Percentiles rank a stretch among this genome's conserved stretches.
Evolutionary conservation across 2,888 invertebrate species (phyloP).

Genomic region (Nomada fucata): DNA sequence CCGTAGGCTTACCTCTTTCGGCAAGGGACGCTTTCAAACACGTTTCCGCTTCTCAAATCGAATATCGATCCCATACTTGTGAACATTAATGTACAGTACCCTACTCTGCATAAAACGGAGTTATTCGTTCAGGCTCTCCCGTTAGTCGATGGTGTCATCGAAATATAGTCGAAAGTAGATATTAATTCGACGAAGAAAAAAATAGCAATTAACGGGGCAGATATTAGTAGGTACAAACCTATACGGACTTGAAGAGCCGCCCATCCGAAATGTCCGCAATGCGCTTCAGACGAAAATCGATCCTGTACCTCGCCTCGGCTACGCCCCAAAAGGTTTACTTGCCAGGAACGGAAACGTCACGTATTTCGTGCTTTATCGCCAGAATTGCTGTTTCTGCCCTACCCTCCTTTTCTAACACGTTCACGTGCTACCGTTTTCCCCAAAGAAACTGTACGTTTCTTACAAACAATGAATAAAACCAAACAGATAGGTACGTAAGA

Average conservation of each 20-base stretch:
- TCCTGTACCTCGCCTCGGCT: conserved; percentile 51
- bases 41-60: conserved; percentile 13
- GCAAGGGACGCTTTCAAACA: conserved; percentile 33
- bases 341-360: conserved; percentile 6
- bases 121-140: no score
- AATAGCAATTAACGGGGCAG: background rate
- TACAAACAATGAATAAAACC: background rate
- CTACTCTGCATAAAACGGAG: background rate
- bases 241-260: conserved; percentile 32
- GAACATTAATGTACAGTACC: background rate
- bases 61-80: background rate
- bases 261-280: conserved; percentile 73
- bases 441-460: no score
- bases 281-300: conserved; percentile 75
- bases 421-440: no score
- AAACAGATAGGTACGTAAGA: conserved; percentile 2
- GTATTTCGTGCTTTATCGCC: background rate
- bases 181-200: background rate
- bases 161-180: background rate
- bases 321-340: conserved; percentile 49
- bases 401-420: background rate
- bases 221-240: conserved; percentile 6
- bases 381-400: background rate
- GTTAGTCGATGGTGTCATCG: no score
- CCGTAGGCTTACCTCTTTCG: conserved; percentile 26